These are phyloP conservation scores for Danaus melanippus DNA, from an alignment of 1,140 invertebrate species.

Conservation along the genomic window DNA sequence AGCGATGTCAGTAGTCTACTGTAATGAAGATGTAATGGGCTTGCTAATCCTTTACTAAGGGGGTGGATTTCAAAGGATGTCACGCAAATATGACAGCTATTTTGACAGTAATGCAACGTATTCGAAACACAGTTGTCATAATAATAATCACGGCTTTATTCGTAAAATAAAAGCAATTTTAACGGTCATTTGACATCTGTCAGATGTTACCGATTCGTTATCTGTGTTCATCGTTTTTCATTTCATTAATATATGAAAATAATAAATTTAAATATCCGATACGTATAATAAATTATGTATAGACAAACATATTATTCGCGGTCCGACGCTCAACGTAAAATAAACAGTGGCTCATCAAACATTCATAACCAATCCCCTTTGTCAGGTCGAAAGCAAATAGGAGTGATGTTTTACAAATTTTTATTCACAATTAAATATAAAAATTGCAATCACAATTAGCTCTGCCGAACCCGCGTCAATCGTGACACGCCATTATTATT, in stretches of 20 bases:
- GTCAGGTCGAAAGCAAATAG: constrained; percentile 39
- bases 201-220: too few species aligned
- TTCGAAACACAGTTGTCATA: constrained; percentile 24
- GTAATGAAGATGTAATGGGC: constrained; percentile 71
- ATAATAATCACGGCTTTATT: constrained; percentile 28
- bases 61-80: constrained; percentile 67
- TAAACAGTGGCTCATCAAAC: constrained; percentile 53
- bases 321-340: constrained; percentile 54
- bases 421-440: constrained; percentile 29
- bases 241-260: too few species aligned
- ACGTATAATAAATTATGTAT: constrained; percentile 5
- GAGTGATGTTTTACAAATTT: constrained; percentile 30
- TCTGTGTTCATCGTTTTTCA: too few species aligned
- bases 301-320: constrained; percentile 42
- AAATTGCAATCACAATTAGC: constrained; percentile 54
- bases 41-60: constrained; percentile 62
- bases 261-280: too few species aligned
- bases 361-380: constrained; percentile 55
- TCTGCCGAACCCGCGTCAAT: constrained; percentile 49
- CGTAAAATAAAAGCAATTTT: too few species aligned
- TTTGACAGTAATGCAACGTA: constrained; percentile 69
- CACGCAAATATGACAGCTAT: constrained; percentile 69
- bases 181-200: too few species aligned
- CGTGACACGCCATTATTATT: constrained; percentile 28
- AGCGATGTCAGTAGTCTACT: constrained; percentile 59